A percentile compares a stretch with the other conserved stretches of the same genome.
Evolutionary conservation across 2,797 vertebrate genomes (phyloP).

Genomic region (Salarias fasciatus): DNA sequence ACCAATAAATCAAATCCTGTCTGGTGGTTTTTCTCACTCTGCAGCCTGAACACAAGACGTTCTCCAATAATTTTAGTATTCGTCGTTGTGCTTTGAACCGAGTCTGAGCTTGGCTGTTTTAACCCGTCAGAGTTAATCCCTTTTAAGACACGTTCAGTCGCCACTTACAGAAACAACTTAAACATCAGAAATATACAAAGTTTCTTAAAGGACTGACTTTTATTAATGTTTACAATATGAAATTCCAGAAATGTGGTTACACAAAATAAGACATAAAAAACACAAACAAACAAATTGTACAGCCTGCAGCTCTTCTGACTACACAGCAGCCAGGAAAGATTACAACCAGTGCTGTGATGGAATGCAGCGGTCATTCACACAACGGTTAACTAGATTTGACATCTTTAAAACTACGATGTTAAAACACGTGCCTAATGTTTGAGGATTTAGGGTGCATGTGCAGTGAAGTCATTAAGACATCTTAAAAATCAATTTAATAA

Average conservation of each 20-base stretch:
- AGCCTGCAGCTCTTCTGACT: constrained; percentile 46
- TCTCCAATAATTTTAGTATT: no score
- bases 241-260: constrained; percentile 4
- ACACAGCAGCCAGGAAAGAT: constrained; percentile 75
- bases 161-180: not conserved
- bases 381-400: constrained; percentile 9
- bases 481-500: not conserved
- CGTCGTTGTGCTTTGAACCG: no score
- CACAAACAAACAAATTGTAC: constrained; percentile 43
- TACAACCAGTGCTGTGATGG: constrained; percentile 38
- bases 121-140: no score
- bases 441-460: constrained; percentile 21
- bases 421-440: constrained; percentile 1
- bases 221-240: constrained; percentile 7
- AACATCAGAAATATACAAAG: not conserved
- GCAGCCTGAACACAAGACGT: no score
- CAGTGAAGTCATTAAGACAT: constrained; percentile 1
- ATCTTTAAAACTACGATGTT: constrained; percentile 28
- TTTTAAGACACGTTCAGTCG: no score
- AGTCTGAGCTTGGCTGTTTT: no score
- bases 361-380: constrained; percentile 42
- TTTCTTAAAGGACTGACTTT: constrained; percentile 47
- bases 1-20: no score
- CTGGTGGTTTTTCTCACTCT: no score
- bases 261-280: constrained; percentile 57